Evolutionary conservation across 2,113 vertebrate species (phyloP), one percentile per base, ranked within the genome.

Genomic region (Anoplopoma fimbria): DNA sequence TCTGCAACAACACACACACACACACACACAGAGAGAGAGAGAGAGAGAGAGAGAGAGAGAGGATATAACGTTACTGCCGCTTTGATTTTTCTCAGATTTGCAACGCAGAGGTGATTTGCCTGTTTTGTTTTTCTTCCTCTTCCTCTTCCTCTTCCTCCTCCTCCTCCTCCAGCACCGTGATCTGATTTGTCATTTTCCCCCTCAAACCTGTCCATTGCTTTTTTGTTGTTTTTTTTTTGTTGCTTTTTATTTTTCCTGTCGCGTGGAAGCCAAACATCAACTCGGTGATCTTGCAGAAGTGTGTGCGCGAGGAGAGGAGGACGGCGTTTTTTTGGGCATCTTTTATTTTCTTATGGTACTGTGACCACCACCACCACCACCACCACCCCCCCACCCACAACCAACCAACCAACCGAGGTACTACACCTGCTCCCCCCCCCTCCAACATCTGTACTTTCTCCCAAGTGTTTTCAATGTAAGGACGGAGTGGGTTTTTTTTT

Each of bases 261-360:
- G 25, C 31, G 55, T 75, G 84, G n/a, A 72, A 55, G 53, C 64
- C 9, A 29, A 49, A 74, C 14, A 81, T 64, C 75, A 90, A 91
- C 91, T 89, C 82, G 82, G 51, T 62, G 6, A 82, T 67, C 69
- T 71, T n/a, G 58, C 65, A 68, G 77, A 90, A 92, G 91, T 88
- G 84, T 69, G 91, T 88, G 84, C 67, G 76, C 67, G 27, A 51
- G 77, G 77, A 85, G 77, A 84, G n/a, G 53, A 55, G n/a, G 53
- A 55, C n/a, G 79, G 84, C 63, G 67, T 89, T 58, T 90, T n/a
- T n/a, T n/a, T n/a, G n/a, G 89, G 88, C 81, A 87, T 88, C 83
- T 34, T 9, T 60, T n/a, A n/a, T n/a, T 79, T 84, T 71, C 69
- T 63, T 40, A 74, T 81, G 82, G 86, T 84, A 62, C 65, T 87